Percentiles rank a stretch among this genome's conserved stretches.
These are phyloP conservation scores for Watsonalla binaria DNA, from an alignment of 2,888 invertebrate genomes.

Conservation along the genomic window DNA sequence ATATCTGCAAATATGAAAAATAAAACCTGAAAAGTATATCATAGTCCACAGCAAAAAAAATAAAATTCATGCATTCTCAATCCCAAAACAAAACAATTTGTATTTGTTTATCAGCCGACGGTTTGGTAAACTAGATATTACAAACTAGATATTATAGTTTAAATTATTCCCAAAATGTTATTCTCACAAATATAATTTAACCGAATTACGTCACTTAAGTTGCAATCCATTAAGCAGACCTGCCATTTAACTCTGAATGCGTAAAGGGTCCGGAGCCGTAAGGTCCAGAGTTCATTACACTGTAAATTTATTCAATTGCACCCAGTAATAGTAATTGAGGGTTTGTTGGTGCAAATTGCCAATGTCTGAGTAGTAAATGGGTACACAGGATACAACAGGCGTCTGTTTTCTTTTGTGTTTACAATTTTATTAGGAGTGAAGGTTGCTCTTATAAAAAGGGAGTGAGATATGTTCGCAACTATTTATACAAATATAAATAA, in stretches of 20 bases:
- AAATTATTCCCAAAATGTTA: no score
- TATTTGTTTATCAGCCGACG: no score
- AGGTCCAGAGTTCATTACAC: not conserved
- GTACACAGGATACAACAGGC: conserved; percentile 9
- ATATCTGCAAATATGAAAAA: no score
- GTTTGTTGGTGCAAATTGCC: conserved; percentile 25
- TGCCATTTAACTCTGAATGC: not conserved
- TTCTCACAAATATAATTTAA: no score
- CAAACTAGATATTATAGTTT: no score
- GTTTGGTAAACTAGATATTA: no score
- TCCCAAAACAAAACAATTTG: no score
- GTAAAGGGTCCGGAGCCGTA: not conserved
- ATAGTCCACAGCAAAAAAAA: no score
- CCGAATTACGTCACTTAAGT: not conserved
- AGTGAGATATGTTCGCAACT: no score
- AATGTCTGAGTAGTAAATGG: conserved; percentile 17
- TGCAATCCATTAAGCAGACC: not conserved
- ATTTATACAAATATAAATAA: no score
- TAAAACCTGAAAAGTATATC: no score
- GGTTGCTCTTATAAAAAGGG: conserved; percentile 1
- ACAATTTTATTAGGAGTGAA: conserved; percentile 2
- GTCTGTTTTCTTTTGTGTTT: conserved; percentile 13
- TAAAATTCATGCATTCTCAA: no score
- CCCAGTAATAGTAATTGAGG: conserved; percentile 28
- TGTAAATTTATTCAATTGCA: conserved; percentile 23